Evolutionary conservation across 2,797 vertebrate species (phyloP).

Genomic region (Centroberyx gerrardi): DNA sequence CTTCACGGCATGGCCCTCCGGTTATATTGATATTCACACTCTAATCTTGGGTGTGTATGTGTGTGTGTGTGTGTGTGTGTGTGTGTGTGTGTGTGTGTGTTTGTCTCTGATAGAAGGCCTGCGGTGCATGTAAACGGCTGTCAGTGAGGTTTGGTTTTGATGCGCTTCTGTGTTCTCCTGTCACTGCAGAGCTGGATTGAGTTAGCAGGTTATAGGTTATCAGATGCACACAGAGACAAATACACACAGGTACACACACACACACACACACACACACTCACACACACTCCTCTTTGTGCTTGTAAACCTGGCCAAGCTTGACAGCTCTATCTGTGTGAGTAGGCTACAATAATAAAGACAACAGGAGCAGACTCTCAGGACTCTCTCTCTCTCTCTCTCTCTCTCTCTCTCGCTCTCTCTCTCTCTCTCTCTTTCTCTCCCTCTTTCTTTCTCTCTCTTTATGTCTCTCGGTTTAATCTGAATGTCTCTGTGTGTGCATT

Average conservation of each 20-base stretch:
- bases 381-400: slow-evolving; percentile 15
- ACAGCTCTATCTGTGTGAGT: slow-evolving; percentile 75
- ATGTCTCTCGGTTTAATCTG: slow-evolving; percentile 16
- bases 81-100: slow-evolving; percentile 20
- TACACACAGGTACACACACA: slow-evolving; percentile 29
- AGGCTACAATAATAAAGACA: slow-evolving; percentile 32
- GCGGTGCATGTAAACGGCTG: slow-evolving; percentile 62
- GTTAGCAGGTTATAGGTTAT: slow-evolving; percentile 76
- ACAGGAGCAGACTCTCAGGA: slow-evolving; percentile 44
- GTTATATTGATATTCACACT: slow-evolving; percentile 72
- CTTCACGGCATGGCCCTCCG: slow-evolving; percentile 31
- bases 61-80: slow-evolving; percentile 15
- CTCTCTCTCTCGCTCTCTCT: slow-evolving; percentile 18
- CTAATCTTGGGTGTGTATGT: slow-evolving; percentile 36
- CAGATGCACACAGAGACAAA: slow-evolving; percentile 40
- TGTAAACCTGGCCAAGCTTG: slow-evolving; percentile 64
- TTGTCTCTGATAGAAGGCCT: slow-evolving; percentile 28
- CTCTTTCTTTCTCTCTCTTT: slow-evolving; percentile 1
- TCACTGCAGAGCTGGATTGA: slow-evolving; percentile 59
- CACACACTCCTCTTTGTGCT: slow-evolving; percentile 42
- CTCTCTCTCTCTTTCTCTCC: slow-evolving; percentile 16
- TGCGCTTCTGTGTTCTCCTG: slow-evolving; percentile 60
- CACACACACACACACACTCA: slow-evolving; percentile 25
- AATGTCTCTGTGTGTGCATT: slow-evolving; percentile 26
- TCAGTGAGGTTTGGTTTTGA: slow-evolving; percentile 64